Conservation (phyloP, 23 tunicate genomes). For the Botrylloides violaceus region DNA sequence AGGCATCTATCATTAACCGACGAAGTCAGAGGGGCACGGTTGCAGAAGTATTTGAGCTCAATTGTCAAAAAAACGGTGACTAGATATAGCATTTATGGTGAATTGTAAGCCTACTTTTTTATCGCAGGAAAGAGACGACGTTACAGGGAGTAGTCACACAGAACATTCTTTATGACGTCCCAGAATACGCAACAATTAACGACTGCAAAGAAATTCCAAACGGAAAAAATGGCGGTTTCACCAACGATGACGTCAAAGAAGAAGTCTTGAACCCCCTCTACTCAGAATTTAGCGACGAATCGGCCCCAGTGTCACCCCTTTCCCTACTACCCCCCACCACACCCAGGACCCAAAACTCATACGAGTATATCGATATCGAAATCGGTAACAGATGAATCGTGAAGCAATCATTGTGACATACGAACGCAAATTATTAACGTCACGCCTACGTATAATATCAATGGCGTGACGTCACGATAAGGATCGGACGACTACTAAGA, state of each 20-base stretch:
- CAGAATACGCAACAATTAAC: not conserved
- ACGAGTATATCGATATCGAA: not conserved
- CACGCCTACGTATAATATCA: no score
- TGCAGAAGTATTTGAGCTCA: no score
- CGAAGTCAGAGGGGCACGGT: no score
- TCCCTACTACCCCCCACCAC: not conserved
- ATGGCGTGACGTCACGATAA: no score
- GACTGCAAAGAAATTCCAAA: not conserved
- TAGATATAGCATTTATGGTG: no score
- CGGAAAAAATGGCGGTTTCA: not conserved
- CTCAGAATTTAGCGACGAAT: not conserved
- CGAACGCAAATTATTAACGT: no score
- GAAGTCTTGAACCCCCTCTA: constrained; percentile 2
- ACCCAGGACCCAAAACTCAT: not conserved
- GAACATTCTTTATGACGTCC: not conserved
- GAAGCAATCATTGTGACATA: not conserved
- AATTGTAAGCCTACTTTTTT: no score
- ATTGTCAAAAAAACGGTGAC: no score
- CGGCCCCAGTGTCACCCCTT: not conserved
- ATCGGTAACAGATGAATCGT: not conserved
- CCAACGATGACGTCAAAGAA: not conserved
- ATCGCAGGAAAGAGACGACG: no score
- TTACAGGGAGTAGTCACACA: no score
- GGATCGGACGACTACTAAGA: no score
- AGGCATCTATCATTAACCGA: no score